Evolutionary conservation across 2,113 vertebrate species (phyloP), one percentile per base, ranked within the genome.

Genomic region (Cyprinodon brontotheroides): DNA sequence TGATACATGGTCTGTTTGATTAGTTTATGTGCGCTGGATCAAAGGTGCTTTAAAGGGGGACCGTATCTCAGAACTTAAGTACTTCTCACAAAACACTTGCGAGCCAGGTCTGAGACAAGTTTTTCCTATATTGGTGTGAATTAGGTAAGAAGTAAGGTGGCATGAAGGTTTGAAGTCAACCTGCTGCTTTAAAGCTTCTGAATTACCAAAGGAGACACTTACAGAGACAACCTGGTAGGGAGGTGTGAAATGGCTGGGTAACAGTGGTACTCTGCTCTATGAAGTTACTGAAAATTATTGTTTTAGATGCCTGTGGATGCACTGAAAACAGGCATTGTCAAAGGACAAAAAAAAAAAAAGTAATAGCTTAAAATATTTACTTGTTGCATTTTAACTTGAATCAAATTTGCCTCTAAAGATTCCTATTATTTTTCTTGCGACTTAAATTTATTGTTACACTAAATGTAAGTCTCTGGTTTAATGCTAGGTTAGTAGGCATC

Each of bases 111-210:
- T 57, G 50, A 62, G 14, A 38, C 13, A 36, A 3, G 36, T 37
- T 62, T 62, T 62, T 38, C 13, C 36, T 62, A 36, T 61, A 4
- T 61, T 37, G 61, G 36, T 62, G 61, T 62, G 61, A 62, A 17
- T 61, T 61, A 14, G 14, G 37, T 38, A 62, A 62, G 11, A 37
- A 38, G 12, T 13, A 62, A 62, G 61, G 61, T 38, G 37, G 13
- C 61, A 62, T 62, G 61, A 17, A 13, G 61, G 14, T 17, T 62
- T 62, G 61, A 62, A 62, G 61, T 39, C 61, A 38, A 62, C 61
- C 61, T 62, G 37, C 36, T 15, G 61, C 61, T 38, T 37, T 62
- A 38, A 39, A 14, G 37, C 61, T 13, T 62, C 36, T 39, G 37
- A 62, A 38, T 15, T 17, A 8, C 12, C 61, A 62, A 17, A 37